Base-by-base conservation (phyloP, 1,140 invertebrate species). In the Drosophila pachea region DNA sequence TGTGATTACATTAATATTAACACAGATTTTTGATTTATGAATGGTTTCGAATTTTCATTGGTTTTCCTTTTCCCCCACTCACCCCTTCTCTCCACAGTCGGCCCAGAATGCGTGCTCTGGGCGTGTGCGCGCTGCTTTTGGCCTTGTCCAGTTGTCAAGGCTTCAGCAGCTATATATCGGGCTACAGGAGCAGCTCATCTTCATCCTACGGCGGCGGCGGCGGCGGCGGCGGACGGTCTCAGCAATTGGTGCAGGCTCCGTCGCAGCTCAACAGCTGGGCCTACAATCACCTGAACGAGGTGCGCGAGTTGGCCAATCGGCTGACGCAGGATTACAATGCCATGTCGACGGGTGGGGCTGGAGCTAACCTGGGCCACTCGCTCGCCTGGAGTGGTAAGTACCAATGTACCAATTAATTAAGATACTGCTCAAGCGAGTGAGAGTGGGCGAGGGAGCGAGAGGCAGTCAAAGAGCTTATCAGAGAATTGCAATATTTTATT, bases 321-420 rank as follows among this genome's bases (percentile, higher is more conserved):
- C 36, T 89, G n/a, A 76, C 79, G 7, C 72, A 84, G 56, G 76
- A 78, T 47, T 89, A 77, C 12, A 89, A 89, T 66, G 56, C 62
- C 7, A 55, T 84, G 36, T 87, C 86, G 0, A 64, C 78, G 3
- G 84, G 22, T 22, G 22, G 22, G 1, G 86, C 12, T 42, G 49
- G 2, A 70, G 50, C 33, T 66, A 40, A n/a, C 29, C 48, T 62
- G 16, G 64, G 52, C n/a, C 64, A 55, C 42, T 4, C 55, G 8
- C 33, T 52, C 1, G 9, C 45, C 0, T 89, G 87, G 87, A 81
- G 61, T 53, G 72, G 87, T 89, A 56, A 83, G 86, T 73, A 8
- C n/a, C 4, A 3, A 3, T 22, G 22, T 1, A 22, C 22, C 22
- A 22, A 22, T 22, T 3, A 22, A 22, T 22, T 3, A 22, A 22